Evolutionary conservation across 2,888 invertebrate species (phyloP).

Genomic region (Willowsia nigromaculata): DNA sequence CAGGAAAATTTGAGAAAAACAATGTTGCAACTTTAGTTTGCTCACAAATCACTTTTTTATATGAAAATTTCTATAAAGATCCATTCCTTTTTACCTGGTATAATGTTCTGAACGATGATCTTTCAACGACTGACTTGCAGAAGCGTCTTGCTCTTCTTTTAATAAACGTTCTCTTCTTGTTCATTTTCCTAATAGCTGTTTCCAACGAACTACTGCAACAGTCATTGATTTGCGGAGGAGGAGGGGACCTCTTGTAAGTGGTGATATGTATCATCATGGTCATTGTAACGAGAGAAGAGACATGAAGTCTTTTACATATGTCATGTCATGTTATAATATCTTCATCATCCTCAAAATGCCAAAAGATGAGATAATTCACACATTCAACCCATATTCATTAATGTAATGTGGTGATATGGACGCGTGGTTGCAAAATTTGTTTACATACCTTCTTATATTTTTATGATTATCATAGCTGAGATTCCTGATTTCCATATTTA

Average conservation of each 20-base stretch:
- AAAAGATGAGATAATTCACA: slow-evolving; percentile 51
- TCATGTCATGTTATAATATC: not conserved
- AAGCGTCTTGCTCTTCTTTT: slow-evolving; percentile 58
- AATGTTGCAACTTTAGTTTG: not conserved
- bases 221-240: slow-evolving; percentile 43
- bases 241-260: slow-evolving; percentile 49
- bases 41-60: not conserved
- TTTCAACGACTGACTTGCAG: slow-evolving; percentile 63
- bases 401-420: slow-evolving; percentile 23
- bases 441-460: slow-evolving; percentile 45
- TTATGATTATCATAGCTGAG: slow-evolving; percentile 17
- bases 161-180: slow-evolving; percentile 67
- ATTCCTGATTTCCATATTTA: not conserved
- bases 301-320: slow-evolving; percentile 6
- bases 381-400: slow-evolving; percentile 38
- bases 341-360: slow-evolving; percentile 22
- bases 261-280: slow-evolving; percentile 12
- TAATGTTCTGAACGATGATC: slow-evolving; percentile 56
- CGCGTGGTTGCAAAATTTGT: slow-evolving; percentile 45
- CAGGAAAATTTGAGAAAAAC: not conserved
- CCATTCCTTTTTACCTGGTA: not conserved
- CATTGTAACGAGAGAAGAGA: not conserved
- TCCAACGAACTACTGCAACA: slow-evolving; percentile 41
- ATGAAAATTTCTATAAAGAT: not conserved
- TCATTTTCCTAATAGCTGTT: slow-evolving; percentile 15